phyloP scores from a whole-genome alignment of 1,140 invertebrate genomes.

The Anadara kagoshimensis region DNA sequence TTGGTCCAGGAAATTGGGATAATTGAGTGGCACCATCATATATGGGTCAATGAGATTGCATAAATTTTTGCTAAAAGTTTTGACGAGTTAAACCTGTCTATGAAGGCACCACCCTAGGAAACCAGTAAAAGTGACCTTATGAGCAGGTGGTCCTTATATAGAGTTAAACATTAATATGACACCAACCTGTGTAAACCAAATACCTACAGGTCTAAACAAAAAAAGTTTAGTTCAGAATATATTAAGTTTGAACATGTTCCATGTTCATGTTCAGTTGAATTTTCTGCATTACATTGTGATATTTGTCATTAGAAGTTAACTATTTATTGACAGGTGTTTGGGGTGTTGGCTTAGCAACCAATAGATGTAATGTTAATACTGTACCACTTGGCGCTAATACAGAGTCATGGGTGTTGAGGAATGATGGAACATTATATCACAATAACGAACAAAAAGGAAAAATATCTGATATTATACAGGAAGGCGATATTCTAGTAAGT shows the following conservation, averaged over 20 bases:
- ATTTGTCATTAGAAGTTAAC: constrained; percentile 5
- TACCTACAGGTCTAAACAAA: no score
- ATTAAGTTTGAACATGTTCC: neutral
- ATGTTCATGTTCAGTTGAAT: neutral
- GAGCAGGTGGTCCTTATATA: no score
- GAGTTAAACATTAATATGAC: no score
- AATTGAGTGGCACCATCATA: no score
- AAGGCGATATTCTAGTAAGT: constrained; percentile 97
- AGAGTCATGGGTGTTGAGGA: constrained; percentile 94
- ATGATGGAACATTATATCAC: constrained; percentile 90
- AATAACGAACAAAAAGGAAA: constrained; percentile 87
- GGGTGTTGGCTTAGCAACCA: constrained; percentile 94
- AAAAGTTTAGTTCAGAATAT: neutral
- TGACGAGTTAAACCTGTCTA: no score
- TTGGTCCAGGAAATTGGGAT: no score
- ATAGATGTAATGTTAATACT: constrained; percentile 88
- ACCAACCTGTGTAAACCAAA: no score
- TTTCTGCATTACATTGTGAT: neutral
- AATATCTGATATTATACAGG: constrained; percentile 81
- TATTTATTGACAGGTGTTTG: constrained; percentile 80
- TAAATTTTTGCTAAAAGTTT: no score
- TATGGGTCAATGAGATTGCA: no score
- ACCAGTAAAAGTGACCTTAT: no score
- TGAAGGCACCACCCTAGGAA: no score
- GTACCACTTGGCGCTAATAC: constrained; percentile 88